These are phyloP conservation scores for Deladenus siricidicola DNA, from an alignment of 2,888 invertebrate species.

Conservation along the genomic window DNA sequence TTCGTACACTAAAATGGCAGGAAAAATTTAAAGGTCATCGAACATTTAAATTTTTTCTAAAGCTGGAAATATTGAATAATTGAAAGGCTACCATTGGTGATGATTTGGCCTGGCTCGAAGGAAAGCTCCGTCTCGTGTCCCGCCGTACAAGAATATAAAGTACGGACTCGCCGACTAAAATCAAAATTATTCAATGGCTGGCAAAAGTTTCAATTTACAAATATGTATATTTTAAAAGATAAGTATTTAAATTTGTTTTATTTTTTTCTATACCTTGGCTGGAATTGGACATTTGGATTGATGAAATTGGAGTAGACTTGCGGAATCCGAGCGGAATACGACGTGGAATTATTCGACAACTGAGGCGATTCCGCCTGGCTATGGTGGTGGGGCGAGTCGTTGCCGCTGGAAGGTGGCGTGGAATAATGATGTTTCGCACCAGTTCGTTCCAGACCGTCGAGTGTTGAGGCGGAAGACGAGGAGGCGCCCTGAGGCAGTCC, in stretches of 20 bases:
- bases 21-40: no score
- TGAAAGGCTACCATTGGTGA: constrained; percentile 89
- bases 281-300: constrained; percentile 30
- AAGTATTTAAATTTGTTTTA: no score
- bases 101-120: constrained; percentile 95
- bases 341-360: neutral
- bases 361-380: neutral
- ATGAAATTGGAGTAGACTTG: constrained; percentile 24
- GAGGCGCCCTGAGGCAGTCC: constrained; percentile 6
- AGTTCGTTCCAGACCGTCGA: neutral
- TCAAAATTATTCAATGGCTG: no score
- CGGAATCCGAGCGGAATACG: constrained; percentile 22
- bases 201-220: no score
- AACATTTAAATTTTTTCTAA: no score
- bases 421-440: neutral
- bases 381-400: neutral
- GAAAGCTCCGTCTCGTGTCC: constrained; percentile 91
- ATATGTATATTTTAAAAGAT: no score
- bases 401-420: neutral
- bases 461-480: neutral
- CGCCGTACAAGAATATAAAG: constrained; percentile 87
- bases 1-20: constrained; percentile 60
- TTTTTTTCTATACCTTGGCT: no score
- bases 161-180: constrained; percentile 68
- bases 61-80: no score